A percentile compares a stretch with the other conserved stretches of the same genome.
Conservation (phyloP, 2,113 vertebrate species). For the Gasterosteus nipponicus region DNA sequence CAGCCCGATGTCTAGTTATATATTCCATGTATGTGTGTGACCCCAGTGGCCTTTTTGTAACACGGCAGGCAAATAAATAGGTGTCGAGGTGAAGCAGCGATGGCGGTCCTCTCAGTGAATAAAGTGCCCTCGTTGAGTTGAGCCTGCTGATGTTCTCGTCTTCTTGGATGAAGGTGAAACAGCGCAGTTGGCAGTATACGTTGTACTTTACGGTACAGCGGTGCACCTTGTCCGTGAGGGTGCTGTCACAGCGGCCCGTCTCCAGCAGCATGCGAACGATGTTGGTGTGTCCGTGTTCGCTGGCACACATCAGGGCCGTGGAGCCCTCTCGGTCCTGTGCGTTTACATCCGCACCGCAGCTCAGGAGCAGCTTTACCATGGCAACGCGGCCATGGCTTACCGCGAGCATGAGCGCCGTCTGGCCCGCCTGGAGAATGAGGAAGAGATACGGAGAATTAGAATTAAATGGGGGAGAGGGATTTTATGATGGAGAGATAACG, state of each 20-base stretch:
- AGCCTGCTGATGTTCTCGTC: neutral
- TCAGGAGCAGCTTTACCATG: conserved; percentile 88
- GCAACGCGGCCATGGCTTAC: conserved; percentile 89
- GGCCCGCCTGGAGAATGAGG: conserved; percentile 81
- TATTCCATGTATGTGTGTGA: neutral
- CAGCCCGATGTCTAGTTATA: conserved; percentile 6
- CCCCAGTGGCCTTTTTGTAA: neutral
- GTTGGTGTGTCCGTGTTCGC: conserved; percentile 89
- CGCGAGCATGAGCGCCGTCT: conserved; percentile 92
- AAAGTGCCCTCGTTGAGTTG: neutral
- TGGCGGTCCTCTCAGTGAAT: neutral
- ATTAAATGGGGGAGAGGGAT: conserved; percentile 22
- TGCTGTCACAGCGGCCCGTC: conserved; percentile 79
- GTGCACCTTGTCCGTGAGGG: conserved; percentile 85
- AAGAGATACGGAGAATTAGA: conserved; percentile 24
- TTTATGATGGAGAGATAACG: conserved; percentile 10
- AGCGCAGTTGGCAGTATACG: neutral
- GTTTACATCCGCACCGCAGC: conserved; percentile 84
- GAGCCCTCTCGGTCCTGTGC: conserved; percentile 88
- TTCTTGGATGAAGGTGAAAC: neutral
- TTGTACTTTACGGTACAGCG: neutral
- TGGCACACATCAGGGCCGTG: conserved; percentile 91
- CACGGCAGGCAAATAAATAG: neutral
- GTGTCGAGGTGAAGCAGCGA: conserved; percentile 10
- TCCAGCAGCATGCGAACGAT: conserved; percentile 88